Evolutionary conservation across 2,888 invertebrate species (phyloP).

Genomic region (Drosophila demipolita): DNA sequence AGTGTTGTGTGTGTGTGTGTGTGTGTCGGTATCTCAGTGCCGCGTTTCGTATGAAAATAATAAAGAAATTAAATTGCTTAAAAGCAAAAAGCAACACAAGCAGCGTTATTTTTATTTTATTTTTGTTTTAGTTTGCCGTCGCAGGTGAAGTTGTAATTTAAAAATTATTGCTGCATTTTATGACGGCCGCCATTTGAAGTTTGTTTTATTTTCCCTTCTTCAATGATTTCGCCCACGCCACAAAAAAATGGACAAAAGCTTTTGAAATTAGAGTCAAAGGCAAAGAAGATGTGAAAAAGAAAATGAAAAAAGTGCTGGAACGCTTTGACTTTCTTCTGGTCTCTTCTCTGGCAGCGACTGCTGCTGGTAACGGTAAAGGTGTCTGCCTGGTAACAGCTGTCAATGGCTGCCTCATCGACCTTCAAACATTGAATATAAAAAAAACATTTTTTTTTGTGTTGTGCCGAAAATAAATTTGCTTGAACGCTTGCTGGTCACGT

Average conservation of each 20-base stretch:
- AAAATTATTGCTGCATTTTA: constrained; percentile 62
- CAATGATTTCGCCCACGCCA: constrained; percentile 41
- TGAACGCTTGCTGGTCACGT: constrained; percentile 73
- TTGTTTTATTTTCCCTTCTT: constrained; percentile 33
- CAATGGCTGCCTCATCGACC: constrained; percentile 60
- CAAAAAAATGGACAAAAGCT: background rate
- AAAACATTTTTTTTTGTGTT: constrained; percentile 14
- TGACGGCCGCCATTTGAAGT: constrained; percentile 45
- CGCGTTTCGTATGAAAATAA: constrained; percentile 76
- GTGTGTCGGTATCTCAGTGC: constrained; percentile 32
- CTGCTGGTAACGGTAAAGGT: constrained; percentile 59
- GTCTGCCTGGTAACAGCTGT: constrained; percentile 14
- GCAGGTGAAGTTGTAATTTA: constrained; percentile 59
- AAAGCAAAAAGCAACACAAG: constrained; percentile 57
- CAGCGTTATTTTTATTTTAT: constrained; percentile 15
- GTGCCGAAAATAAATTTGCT: constrained; percentile 20
- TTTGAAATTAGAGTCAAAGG: constrained; percentile 21
- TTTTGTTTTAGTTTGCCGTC: constrained; percentile 5
- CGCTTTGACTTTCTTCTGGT: background rate
- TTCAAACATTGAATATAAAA: constrained; percentile 57
- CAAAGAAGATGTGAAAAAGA: background rate
- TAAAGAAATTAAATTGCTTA: constrained; percentile 81
- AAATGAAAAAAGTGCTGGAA: constrained; percentile 28
- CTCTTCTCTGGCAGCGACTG: background rate
- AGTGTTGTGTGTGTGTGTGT: constrained; percentile 1